Evolutionary conservation across 2,888 invertebrate species (phyloP).

Genomic region (Biston stratarius): DNA sequence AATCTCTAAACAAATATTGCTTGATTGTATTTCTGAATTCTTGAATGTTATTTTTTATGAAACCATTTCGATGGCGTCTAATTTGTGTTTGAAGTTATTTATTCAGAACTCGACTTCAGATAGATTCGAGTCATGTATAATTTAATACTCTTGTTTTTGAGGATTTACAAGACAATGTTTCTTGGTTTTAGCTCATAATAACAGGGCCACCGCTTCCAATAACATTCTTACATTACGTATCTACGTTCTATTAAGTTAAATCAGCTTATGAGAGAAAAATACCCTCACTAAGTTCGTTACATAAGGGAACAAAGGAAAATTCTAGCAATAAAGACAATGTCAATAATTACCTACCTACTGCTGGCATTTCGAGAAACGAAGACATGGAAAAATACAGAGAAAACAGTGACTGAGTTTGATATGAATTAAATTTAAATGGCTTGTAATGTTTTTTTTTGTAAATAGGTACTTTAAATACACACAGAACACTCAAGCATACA

Average conservation of each 20-base stretch:
- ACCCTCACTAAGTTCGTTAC: conserved; percentile 22
- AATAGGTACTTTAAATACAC: no score
- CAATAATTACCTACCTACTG: conserved; percentile 43
- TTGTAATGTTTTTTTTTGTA: background rate
- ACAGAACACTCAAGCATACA: no score
- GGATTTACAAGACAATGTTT: background rate
- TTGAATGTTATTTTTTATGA: no score
- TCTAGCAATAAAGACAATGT: conserved; percentile 44
- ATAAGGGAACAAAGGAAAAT: conserved; percentile 40
- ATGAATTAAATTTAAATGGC: background rate
- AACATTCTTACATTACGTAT: conserved; percentile 25
- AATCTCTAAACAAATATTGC: background rate
- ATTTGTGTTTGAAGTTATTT: no score
- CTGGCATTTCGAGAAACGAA: conserved; percentile 28
- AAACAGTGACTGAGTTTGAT: conserved; percentile 14
- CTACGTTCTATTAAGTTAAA: conserved; percentile 36
- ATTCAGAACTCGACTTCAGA: background rate
- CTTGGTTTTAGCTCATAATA: conserved; percentile 25
- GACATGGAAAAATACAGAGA: conserved; percentile 7
- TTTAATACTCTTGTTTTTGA: background rate
- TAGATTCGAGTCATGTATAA: no score
- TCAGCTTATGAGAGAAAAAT: conserved; percentile 42
- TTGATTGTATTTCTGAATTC: background rate
- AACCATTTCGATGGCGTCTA: no score
- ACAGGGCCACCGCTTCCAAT: conserved; percentile 29